Conservation (phyloP, 2,113 vertebrate genomes). For the Corythornis vintsioides region DNA sequence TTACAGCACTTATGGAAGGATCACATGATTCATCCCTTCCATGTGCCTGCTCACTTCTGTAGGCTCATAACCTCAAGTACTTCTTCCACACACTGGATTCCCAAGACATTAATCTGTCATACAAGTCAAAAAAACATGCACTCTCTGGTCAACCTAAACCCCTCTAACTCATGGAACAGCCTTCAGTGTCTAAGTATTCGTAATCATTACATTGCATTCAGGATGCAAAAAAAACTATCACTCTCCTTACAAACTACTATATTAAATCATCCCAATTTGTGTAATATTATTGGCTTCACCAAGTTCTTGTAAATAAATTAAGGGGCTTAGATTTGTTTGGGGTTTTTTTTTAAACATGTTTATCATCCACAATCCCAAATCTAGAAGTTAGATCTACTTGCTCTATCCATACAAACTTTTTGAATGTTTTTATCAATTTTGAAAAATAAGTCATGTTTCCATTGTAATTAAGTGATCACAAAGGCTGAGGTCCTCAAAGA, state of each 20-base stretch:
- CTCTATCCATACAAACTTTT: background rate
- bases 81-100: background rate
- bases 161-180: background rate
- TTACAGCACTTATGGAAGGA: background rate
- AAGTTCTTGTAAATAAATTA: background rate
- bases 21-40: background rate
- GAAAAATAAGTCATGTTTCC: background rate
- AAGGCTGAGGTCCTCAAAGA: background rate
- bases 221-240: background rate
- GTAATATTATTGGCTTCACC: background rate
- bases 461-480: background rate
- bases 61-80: background rate
- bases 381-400: background rate
- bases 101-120: background rate
- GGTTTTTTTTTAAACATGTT: background rate
- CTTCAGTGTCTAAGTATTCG: background rate
- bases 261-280: background rate
- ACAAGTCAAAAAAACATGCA: background rate
- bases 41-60: rapidly evolving
- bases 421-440: background rate
- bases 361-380: background rate
- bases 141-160: background rate
- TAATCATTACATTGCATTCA: background rate
- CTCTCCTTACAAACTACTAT: background rate
- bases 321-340: background rate